Evolutionary conservation across 2,888 invertebrate genomes (phyloP), one percentile per base, ranked within the genome.

Genomic region (Drosophila monieri): DNA sequence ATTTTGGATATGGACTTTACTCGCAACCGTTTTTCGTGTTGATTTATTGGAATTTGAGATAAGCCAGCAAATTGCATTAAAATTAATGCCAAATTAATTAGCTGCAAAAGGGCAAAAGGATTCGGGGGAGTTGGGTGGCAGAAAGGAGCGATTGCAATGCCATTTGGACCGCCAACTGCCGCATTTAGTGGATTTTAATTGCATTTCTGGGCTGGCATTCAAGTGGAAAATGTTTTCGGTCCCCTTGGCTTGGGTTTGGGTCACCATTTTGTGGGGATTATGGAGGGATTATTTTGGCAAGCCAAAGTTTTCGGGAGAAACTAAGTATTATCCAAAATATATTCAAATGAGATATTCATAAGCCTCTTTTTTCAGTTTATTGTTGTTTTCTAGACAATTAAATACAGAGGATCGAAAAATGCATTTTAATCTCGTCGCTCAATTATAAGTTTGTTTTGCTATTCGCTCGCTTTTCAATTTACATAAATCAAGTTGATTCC

Each of bases 51-150:
- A 54, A 49, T 68, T 46, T 55, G 18, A 46, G 62, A 61, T 49
- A 61, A 53, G 37, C 52, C 27, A 39, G 32, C 56, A 66, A 80
- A 85, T 73, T 78, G 81, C 64, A 75, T 75, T 80, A 51, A 57
- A 80, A 80, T 87, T 65, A 85, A 81, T 80, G 66, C 61, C 52
- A 70, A 75, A 80, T 87, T 87, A 80, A 80, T 80, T 78, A 76
- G 70, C 61, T 66, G 15, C 10, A 35, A 46, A 47, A 54, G 51
- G 35, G 51, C n/a, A 59, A 56, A 39, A 41, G 37, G 14, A 37
- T n/a, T n/a, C n/a, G 32, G 25, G 25, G 14, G 3, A n/a, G 25
- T 6, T 2, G 37, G 27, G 2, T 27, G 27, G 27, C 12, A 4
- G n/a, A n/a, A 35, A 35, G 37, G 14, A 14, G 32, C n/a, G 6